Evolutionary conservation across 2,113 vertebrate genomes (phyloP).

Genomic region (Takifugu flavidus): DNA sequence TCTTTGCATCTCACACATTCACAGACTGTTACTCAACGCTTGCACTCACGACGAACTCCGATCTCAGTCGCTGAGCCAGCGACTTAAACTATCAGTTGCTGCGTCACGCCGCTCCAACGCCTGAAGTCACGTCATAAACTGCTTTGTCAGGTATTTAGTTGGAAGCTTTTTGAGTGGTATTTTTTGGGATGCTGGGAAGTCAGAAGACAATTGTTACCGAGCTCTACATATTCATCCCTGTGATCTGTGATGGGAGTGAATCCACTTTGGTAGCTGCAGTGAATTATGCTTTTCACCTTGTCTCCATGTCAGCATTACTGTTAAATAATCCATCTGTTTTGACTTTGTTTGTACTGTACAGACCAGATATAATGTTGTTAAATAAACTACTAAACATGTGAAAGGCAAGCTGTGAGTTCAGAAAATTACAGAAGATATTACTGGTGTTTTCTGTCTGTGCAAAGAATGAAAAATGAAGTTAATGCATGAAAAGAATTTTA

Average conservation of each 20-base stretch:
- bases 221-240: no score
- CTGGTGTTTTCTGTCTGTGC: no score
- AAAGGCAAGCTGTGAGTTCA: background rate
- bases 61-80: background rate
- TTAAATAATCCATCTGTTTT: conserved; percentile 33
- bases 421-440: background rate
- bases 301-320: conserved; percentile 15
- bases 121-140: no score
- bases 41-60: conserved; percentile 9
- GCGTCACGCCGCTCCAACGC: no score
- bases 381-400: conserved; percentile 50
- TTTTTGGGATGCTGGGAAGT: no score
- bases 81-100: no score
- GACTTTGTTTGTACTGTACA: conserved; percentile 47
- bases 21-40: conserved; percentile 8
- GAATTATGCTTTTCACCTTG: background rate
- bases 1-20: conserved; percentile 19
- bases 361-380: conserved; percentile 36
- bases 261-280: background rate
- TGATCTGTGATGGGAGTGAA: background rate
- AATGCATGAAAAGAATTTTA: no score
- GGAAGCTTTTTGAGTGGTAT: no score
- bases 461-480: no score
- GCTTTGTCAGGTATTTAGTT: no score
- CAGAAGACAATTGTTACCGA: no score